Base-by-base conservation (phyloP, 2,797 vertebrate species). In the Chloroceryle amazona region DNA sequence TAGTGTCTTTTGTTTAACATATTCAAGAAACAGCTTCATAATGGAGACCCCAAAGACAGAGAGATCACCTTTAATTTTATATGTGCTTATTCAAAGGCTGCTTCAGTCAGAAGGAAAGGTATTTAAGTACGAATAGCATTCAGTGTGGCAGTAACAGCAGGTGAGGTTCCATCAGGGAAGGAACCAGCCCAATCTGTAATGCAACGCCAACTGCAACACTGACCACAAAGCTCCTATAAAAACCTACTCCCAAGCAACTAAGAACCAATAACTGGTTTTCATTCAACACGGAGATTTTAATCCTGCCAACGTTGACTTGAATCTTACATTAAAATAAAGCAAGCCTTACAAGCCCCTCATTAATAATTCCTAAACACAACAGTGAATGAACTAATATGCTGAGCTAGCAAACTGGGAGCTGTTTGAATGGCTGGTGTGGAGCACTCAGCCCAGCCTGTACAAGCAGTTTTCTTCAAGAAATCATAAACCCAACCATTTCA, bases 351-450 rank as follows among this genome's bases (percentile, higher is more conserved):
- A 93, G 49, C 33, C 60, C 66, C 89, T 89, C 71, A 73, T 93
- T 93, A 95, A 90, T 92, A 93, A 95, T 96, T 83, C 75, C 90
- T 81, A 83, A 93, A 81, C 75, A 39, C 17, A 72, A 61, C 70
- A 61, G 11, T 5, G 61, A 46, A 39, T 42, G 75, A 44, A 75
- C 60, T 74, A 70, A 89, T 28, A 52, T 11, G 81, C 95, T 92
- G 83, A 94, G 28, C 47, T 41, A 57, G 78, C 93, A 85, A 41
- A 90, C 31, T 6, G 39, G 18, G 81, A 91, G 71, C 83, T 87
- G 83, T 91, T 93, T 76, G 60, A 82, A 67, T 33, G 89, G 83
- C 66, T 75, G 76, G 18, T 7, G 42, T 31, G 86, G 58, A 33
- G 33, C 4, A 4, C 5, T 22, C 83, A 75, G 51, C 70, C 54